Evolutionary conservation across 37 sponge, comb jelly and placozoan species (phyloP).

Genomic region (Oopsacas minuta): DNA sequence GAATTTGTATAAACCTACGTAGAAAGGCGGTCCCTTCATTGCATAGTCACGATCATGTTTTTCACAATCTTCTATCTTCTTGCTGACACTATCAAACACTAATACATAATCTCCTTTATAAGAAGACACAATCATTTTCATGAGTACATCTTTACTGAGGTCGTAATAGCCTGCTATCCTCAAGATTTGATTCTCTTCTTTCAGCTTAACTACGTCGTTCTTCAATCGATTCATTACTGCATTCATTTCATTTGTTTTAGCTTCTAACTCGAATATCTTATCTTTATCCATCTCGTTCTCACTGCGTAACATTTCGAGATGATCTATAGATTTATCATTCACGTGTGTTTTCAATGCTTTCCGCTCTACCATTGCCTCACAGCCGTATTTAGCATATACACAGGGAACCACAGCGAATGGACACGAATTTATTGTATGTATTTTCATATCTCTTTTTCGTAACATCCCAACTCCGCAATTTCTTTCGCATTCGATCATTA

Average conservation of each 20-base stretch:
- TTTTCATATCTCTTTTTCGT: background rate
- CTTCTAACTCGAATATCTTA: background rate
- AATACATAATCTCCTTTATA: conserved; percentile 1
- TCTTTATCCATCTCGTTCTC: conserved; percentile 11
- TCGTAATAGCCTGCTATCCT: conserved; percentile 14
- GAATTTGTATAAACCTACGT: conserved; percentile 11
- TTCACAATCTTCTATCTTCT: background rate
- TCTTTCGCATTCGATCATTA: background rate
- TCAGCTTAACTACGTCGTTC: background rate
- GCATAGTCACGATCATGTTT: conserved; percentile 10
- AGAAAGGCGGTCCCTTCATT: conserved; percentile 6
- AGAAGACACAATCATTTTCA: conserved; percentile 2
- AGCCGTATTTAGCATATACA: background rate
- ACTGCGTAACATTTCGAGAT: background rate
- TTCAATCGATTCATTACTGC: background rate
- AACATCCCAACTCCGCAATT: background rate
- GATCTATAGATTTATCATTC: background rate
- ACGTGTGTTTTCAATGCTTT: background rate
- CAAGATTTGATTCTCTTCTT: background rate
- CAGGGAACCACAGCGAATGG: background rate
- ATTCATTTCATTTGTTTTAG: background rate
- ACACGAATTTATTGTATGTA: background rate
- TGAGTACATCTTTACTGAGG: background rate
- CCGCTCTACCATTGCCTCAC: background rate
- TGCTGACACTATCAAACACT: conserved; percentile 11